These are phyloP conservation scores for Drosophila bocqueti DNA, from an alignment of 1,140 invertebrate genomes.

Conservation along the genomic window DNA sequence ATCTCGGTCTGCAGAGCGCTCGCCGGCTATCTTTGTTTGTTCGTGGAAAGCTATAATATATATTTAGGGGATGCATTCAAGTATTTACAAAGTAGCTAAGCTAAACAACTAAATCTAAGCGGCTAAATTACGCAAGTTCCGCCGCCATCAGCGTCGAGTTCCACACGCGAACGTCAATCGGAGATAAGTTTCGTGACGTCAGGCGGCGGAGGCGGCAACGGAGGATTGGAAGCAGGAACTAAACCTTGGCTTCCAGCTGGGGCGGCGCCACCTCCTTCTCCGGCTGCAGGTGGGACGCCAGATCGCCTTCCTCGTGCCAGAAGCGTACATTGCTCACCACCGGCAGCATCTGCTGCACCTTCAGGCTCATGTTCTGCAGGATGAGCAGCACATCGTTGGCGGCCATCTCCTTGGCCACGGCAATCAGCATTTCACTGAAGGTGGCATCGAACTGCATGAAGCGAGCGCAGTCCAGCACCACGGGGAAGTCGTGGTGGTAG, in stretches of 20 bases:
- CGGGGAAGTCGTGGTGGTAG: constrained; percentile 84
- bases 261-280: constrained; percentile 13
- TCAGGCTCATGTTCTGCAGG: constrained; percentile 67
- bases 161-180: constrained; percentile 26
- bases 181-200: constrained; percentile 28
- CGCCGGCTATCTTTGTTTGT: constrained; percentile 28
- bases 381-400: constrained; percentile 59
- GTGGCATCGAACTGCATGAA: constrained; percentile 89
- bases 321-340: constrained; percentile 61
- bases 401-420: constrained; percentile 74
- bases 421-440: constrained; percentile 86
- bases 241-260: constrained; percentile 41
- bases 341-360: constrained; percentile 70
- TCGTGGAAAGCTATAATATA: constrained; percentile 19
- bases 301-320: constrained; percentile 52
- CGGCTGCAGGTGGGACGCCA: constrained; percentile 33
- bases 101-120: constrained; percentile 45
- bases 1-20: constrained; percentile 1
- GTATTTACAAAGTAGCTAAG: constrained; percentile 48
- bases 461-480: constrained; percentile 87
- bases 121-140: constrained; percentile 40
- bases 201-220: constrained; percentile 4
- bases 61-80: constrained; percentile 44
- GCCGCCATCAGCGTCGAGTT: not conserved
- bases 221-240: constrained; percentile 2